Evolutionary conservation across 2,888 invertebrate genomes (phyloP).

Genomic region (Ophioninae sp.): DNA sequence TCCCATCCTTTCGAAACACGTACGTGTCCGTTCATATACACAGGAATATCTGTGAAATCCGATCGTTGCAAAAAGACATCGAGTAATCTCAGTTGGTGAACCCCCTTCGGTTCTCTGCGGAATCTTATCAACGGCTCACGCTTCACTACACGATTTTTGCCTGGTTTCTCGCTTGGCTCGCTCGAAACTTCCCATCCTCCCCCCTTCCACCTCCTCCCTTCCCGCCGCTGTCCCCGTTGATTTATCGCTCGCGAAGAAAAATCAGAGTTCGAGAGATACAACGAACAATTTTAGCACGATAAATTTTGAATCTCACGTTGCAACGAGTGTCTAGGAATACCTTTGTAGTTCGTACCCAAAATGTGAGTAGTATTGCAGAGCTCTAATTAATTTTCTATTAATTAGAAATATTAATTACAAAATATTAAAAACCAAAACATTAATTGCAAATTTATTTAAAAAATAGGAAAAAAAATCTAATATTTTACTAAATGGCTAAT

Average conservation of each 20-base stretch:
- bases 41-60: background rate
- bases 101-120: constrained; percentile 20
- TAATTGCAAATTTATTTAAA: too few species aligned
- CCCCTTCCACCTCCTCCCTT: background rate
- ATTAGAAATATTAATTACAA: too few species aligned
- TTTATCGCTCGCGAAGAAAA: constrained; percentile 43
- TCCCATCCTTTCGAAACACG: background rate
- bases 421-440: too few species aligned
- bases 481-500: too few species aligned
- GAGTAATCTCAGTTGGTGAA: constrained; percentile 52
- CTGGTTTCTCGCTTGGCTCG: constrained; percentile 37
- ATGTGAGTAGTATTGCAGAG: too few species aligned
- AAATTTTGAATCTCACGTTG: constrained; percentile 8
- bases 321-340: background rate
- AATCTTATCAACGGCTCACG: constrained; percentile 58
- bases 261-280: constrained; percentile 21
- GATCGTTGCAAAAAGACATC: constrained; percentile 48
- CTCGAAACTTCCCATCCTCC: constrained; percentile 56
- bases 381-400: too few species aligned
- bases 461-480: too few species aligned
- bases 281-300: constrained; percentile 11
- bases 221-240: constrained; percentile 26
- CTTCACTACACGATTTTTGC: constrained; percentile 59
- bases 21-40: background rate
- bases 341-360: too few species aligned